Percentiles rank a stretch among this genome's conserved stretches.
Evolutionary conservation across 2,888 invertebrate species (phyloP).

Genomic region (Agonopterix heracliana): DNA sequence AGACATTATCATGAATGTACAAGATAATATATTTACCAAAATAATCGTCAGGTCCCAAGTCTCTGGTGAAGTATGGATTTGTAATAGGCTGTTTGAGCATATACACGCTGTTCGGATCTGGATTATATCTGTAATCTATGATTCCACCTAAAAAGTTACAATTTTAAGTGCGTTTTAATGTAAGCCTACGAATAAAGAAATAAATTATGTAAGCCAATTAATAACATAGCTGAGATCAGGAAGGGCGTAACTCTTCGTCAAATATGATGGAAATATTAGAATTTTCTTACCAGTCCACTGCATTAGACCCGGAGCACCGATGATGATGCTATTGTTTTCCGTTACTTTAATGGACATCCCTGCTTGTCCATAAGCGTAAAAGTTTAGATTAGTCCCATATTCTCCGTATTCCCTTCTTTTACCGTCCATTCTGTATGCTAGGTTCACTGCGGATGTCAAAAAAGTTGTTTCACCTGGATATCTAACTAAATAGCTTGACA

Average conservation of each 20-base stretch:
- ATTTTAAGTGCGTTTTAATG: too few relatives aligned
- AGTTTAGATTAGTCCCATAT: slow-evolving; percentile 49
- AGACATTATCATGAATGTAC: too few relatives aligned
- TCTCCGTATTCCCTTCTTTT: slow-evolving; percentile 44
- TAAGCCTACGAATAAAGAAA: too few relatives aligned
- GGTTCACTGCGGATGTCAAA: slow-evolving; percentile 13
- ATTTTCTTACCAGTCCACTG: slow-evolving; percentile 78
- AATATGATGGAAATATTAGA: too few relatives aligned
- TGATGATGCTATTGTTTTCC: slow-evolving; percentile 52
- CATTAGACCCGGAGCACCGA: slow-evolving; percentile 79
- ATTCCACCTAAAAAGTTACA: slow-evolving; percentile 45
- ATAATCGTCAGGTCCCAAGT: slow-evolving; percentile 61
- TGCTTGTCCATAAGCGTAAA: slow-evolving; percentile 68
- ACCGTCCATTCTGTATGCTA: slow-evolving; percentile 41
- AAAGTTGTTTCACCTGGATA: neutral
- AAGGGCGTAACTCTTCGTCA: too few relatives aligned
- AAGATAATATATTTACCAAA: slow-evolving; percentile 50
- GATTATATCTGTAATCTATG: slow-evolving; percentile 36
- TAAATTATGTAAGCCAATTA: too few relatives aligned
- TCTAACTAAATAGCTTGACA: neutral
- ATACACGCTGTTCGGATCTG: slow-evolving; percentile 24
- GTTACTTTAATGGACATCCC: slow-evolving; percentile 71
- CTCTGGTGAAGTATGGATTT: slow-evolving; percentile 53
- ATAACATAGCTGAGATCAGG: too few relatives aligned
- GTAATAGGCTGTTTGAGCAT: slow-evolving; percentile 40